A percentile compares a stretch with the other conserved stretches of the same genome.
These are phyloP conservation scores for Porites divaricata DNA, from an alignment of 92 coral and sea anemone species.

Conservation along the genomic window DNA sequence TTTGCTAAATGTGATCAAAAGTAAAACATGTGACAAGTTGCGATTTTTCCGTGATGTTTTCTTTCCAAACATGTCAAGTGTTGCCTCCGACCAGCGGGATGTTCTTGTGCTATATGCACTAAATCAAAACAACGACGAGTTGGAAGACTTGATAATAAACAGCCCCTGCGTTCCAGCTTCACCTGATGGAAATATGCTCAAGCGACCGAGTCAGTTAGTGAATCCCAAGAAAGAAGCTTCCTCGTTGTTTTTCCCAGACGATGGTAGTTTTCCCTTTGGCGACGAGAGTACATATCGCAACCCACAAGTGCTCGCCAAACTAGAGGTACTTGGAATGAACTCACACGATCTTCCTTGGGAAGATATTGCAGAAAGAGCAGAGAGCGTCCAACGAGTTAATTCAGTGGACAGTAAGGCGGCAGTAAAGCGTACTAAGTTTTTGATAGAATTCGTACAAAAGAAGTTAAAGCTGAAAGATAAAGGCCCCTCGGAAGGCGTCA, in stretches of 20 bases:
- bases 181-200: conserved; percentile 58
- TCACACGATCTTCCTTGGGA: conserved; percentile 65
- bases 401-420: conserved; percentile 50
- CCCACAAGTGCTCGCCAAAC: conserved; percentile 30
- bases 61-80: conserved; percentile 57
- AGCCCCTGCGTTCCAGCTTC: conserved; percentile 69
- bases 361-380: conserved; percentile 71
- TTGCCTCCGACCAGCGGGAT: conserved; percentile 34
- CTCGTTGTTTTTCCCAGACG: conserved; percentile 56
- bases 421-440: conserved; percentile 26
- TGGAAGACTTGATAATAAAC: conserved; percentile 16
- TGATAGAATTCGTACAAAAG: conserved; percentile 40
- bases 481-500: not conserved
- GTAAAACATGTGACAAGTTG: not conserved
- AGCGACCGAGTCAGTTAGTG: conserved; percentile 60
- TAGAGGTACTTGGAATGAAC: conserved; percentile 69
- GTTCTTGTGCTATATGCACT: conserved; percentile 56
- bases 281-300: conserved; percentile 4
- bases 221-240: conserved; percentile 58
- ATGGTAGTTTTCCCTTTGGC: conserved; percentile 73
- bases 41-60: conserved; percentile 46
- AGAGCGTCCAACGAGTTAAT: conserved; percentile 48
- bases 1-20: conserved; percentile 1
- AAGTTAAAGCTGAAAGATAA: conserved; percentile 22
- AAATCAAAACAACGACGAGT: not conserved